Evolutionary conservation across 2,797 vertebrate genomes (phyloP), one percentile per base, ranked within the genome.

Genomic region (Mormyrops boulengeri): DNA sequence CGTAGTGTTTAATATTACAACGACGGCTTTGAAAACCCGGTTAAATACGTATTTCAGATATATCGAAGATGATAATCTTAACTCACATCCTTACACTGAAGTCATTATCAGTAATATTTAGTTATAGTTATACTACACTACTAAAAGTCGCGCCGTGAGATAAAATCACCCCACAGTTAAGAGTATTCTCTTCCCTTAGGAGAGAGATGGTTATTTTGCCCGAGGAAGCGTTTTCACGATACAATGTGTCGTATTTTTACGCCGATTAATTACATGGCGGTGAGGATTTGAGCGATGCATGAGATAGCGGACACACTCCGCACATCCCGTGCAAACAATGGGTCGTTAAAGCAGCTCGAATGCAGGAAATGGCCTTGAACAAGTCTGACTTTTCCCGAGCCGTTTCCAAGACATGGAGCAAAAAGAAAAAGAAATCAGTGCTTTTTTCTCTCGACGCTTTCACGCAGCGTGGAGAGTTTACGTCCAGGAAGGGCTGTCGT

Each of bases 291-390:
- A 82, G 41, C 41, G 2, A 52, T 85, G 49, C 82, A 6, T 4
- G 19, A 69, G 34, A 44, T 17, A 22, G 19, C 50, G 9, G 44
- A 80, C 44, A 82, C 49, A 80, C 69, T 8, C 26, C 12, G 34
- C 34, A 44, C 26, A 60, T 82, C 38, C 53, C 41, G 47, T 60
- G 52, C 19, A 85, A 85, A 89, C 34, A 88, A 60, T 30, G 53
- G 82, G 55, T 60, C 22, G 53, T 66, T 66, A 26, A 86, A 50
- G 30, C 26, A n/a, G 19, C 19, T 89, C 55, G 50, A n/a, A 55
- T 62, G 38, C 80, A 85, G 82, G 89, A 86, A 41, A 86, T 84
- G 82, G 82, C 88, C 73, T 17, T 8, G 38, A 62, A 62, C 38
- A 47, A 85, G 26, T 49, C 49, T 7, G 69, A 53, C 41, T 89